Evolutionary conservation across 1,140 invertebrate genomes (phyloP).

Genomic region (Platyscapa corneri): DNA sequence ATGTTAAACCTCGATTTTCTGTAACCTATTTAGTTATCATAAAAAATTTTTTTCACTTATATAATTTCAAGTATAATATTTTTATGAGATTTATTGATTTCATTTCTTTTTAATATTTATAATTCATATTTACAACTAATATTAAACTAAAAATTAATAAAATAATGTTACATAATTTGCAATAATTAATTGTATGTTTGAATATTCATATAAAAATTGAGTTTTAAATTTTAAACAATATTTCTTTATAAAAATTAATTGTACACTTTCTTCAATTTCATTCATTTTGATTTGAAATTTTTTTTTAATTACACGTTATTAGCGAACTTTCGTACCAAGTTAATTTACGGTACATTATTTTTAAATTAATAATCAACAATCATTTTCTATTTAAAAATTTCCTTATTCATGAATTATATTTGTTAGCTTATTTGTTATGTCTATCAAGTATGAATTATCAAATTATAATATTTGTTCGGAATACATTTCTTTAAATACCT

Average conservation of each 20-base stretch:
- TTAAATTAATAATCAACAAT: not conserved
- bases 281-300: no score
- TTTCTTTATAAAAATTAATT: no score
- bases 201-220: no score
- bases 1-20: not conserved
- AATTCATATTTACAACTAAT: not conserved
- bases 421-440: not conserved
- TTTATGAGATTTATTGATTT: not conserved
- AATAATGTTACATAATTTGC: no score
- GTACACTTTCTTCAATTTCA: no score
- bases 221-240: no score
- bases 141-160: not conserved
- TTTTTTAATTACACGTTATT: no score
- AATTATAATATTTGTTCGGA: no score
- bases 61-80: not conserved
- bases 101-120: not conserved
- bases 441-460: not conserved
- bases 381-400: not conserved
- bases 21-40: constrained; percentile 1
- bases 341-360: no score
- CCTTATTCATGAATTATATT: not conserved
- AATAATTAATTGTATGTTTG: no score
- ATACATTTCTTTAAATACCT: not conserved
- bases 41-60: not conserved
- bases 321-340: no score